Percentiles rank a stretch among this genome's conserved stretches.
These are phyloP conservation scores for Amblyjoppa fuscipennis DNA, from an alignment of 2,888 invertebrate genomes.

Conservation along the genomic window DNA sequence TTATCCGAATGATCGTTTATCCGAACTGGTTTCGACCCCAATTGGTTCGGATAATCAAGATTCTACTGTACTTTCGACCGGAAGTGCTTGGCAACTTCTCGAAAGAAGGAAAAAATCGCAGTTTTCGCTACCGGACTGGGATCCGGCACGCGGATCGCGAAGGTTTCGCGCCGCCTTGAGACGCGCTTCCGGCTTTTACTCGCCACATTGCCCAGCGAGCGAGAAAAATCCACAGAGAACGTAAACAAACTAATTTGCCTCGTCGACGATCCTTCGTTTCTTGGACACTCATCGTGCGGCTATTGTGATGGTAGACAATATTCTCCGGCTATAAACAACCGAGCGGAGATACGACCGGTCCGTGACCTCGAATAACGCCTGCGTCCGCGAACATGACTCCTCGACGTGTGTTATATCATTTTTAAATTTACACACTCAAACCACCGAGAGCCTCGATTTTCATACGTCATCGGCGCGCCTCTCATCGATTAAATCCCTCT, in stretches of 20 bases:
- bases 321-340: conserved; percentile 7
- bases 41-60: too few species aligned
- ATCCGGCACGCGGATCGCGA: too few species aligned
- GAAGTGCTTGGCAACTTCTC: too few species aligned
- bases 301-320: neutral
- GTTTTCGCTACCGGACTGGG: too few species aligned
- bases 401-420: conserved; percentile 49
- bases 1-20: too few species aligned
- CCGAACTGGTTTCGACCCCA: too few species aligned
- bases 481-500: conserved; percentile 45
- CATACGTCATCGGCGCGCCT: conserved; percentile 26
- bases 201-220: neutral
- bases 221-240: neutral
- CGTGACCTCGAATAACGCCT: conserved; percentile 58
- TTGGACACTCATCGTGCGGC: neutral
- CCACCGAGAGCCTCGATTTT: conserved; percentile 36
- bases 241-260: neutral
- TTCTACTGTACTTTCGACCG: too few species aligned
- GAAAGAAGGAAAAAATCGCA: too few species aligned
- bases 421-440: conserved; percentile 54
- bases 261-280: neutral
- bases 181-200: neutral
- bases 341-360: conserved; percentile 45
- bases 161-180: neutral
- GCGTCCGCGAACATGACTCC: conserved; percentile 6